These are phyloP conservation scores for Stictonetta naevosa DNA, from an alignment of 2,113 vertebrate genomes.

Conservation along the genomic window DNA sequence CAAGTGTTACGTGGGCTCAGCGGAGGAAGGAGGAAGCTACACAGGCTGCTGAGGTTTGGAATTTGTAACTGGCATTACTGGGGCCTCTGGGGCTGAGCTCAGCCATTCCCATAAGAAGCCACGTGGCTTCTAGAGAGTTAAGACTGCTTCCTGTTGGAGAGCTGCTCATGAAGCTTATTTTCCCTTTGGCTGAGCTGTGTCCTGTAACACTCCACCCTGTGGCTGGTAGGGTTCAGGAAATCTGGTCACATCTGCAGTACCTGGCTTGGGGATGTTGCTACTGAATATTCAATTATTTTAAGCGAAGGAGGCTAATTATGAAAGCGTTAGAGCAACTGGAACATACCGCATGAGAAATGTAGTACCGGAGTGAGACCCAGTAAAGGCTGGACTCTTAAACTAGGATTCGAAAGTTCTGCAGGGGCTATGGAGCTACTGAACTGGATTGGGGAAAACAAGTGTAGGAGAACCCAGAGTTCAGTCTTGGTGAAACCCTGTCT, in stretches of 20 bases:
- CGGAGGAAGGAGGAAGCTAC: not conserved
- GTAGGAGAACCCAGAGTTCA: fast-evolving
- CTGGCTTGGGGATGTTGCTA: not conserved
- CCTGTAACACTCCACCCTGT: not conserved
- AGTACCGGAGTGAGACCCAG: not conserved
- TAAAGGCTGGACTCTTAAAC: not conserved
- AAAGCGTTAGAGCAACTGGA: not conserved
- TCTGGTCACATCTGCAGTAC: not conserved
- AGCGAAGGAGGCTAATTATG: not conserved
- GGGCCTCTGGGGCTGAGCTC: not conserved
- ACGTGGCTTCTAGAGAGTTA: not conserved
- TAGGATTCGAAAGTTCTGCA: not conserved
- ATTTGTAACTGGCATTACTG: not conserved
- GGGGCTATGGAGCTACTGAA: not conserved
- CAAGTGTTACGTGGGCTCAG: not conserved
- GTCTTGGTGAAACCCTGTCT: not conserved
- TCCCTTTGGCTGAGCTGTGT: not conserved
- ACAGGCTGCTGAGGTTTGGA: not conserved
- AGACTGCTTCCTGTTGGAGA: not conserved
- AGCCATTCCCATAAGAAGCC: not conserved
- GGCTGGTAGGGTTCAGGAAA: not conserved
- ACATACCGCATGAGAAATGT: not conserved
- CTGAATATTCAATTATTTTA: conserved; percentile 25
- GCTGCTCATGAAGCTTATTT: not conserved
- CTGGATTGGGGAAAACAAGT: not conserved